Evolutionary conservation across 2,888 invertebrate genomes (phyloP), one percentile per base, ranked within the genome.

Genomic region (Metallyticus violacea): DNA sequence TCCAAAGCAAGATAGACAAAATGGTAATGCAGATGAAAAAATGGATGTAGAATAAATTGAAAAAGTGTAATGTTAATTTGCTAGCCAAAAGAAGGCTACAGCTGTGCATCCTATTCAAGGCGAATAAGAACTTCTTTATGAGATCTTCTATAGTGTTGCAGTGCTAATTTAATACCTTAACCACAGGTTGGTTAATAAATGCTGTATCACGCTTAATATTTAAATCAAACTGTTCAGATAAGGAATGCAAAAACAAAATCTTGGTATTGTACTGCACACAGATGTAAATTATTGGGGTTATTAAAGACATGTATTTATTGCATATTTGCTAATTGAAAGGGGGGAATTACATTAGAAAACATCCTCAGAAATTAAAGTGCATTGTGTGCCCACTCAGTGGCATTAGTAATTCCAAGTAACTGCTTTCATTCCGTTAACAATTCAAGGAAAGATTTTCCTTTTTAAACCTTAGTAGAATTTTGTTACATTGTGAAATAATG

Each of bases 1-100:
- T 30, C 79, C 78, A n/a, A 79, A 77, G n/a, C 81, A 83, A n/a
- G 79, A 81, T n/a, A 77, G 77, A 25, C 82, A 86, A 91, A 91
- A 76, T 90, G 90, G 86, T 90, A 88, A 88, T 87, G 85, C 88
- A 22, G 91, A 91, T 81, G 92, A 92, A 62, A 91, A 91, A 79
- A 92, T 93, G 93, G 92, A 93, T 88, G 91, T 92, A 88, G 92
- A 92, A 90, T 92, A 91, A 90, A 79, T 79, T 79, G n/a, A n/a
- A 79, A 29, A 6, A 29, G 25, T 7, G 77, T 77, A 62, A 83
- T 83, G 26, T 27, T 26, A 76, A 77, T 77, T 77, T 83, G 77
- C 77, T 83, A 83, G 83, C 83, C 76, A 29, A 76, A 15, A 28
- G 25, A 25, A 77, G 26, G 7, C 26, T 5, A 83, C 77, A 40